phyloP scores from a whole-genome alignment of 2,888 invertebrate species.

The Esperia sulphurella region DNA sequence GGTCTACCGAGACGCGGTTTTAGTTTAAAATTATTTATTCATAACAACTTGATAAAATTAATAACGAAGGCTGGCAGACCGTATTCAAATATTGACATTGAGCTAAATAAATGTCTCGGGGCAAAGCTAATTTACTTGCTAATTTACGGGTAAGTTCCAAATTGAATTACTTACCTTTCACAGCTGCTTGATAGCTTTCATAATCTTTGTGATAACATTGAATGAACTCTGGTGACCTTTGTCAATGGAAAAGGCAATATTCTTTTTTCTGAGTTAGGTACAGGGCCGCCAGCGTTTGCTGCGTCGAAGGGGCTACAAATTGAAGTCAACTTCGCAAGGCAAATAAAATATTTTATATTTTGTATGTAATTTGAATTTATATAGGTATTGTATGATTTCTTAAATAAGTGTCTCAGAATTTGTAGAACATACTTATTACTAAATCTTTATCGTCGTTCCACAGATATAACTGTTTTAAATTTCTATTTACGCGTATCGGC shows the following conservation, averaged over 20 bases:
- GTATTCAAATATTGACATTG: conserved; percentile 4
- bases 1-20: too few relatives aligned
- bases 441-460: too few relatives aligned
- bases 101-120: neutral
- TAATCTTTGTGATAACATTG: conserved; percentile 2
- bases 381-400: too few relatives aligned
- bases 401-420: too few relatives aligned
- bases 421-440: too few relatives aligned
- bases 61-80: neutral
- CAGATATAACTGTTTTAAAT: too few relatives aligned
- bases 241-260: conserved; percentile 1
- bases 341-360: too few relatives aligned
- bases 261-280: neutral
- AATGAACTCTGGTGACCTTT: conserved; percentile 10
- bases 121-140: conserved; percentile 3
- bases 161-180: conserved; percentile 2
- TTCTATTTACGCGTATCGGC: too few relatives aligned
- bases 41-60: neutral
- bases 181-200: conserved; percentile 1
- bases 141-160: conserved; percentile 3
- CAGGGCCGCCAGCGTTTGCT: too few relatives aligned
- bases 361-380: too few relatives aligned
- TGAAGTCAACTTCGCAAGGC: too few relatives aligned
- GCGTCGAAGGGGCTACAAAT: too few relatives aligned
- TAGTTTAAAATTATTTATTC: neutral